Conservation (phyloP, 37 sponge, comb jelly and placozoan genomes). For the Eunapius fragilis region DNA sequence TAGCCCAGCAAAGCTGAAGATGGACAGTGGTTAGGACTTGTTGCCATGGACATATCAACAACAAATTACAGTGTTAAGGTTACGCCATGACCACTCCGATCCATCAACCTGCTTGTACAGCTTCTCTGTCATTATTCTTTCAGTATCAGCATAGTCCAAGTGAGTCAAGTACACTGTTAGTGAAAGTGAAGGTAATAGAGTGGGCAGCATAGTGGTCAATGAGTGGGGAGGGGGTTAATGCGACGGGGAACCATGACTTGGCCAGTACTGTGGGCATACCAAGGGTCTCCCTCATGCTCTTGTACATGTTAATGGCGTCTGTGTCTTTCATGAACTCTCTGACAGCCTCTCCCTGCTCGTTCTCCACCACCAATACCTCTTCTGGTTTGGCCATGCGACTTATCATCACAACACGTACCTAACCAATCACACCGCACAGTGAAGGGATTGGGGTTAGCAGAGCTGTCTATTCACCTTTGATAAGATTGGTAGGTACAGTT, state of each 20-base stretch:
- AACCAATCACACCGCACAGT: not conserved
- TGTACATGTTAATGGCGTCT: slow-evolving; percentile 99
- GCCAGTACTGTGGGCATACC: slow-evolving; percentile 47
- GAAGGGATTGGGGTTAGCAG: not conserved
- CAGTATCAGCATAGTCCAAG: slow-evolving; percentile 95
- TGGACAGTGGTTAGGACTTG: not conserved
- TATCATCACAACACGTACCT: slow-evolving; percentile 96
- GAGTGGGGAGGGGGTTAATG: not conserved
- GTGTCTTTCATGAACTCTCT: slow-evolving; percentile 99
- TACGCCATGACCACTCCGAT: slow-evolving; percentile 98
- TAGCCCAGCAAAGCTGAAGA: slow-evolving; percentile 98
- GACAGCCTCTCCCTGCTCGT: slow-evolving; percentile 98
- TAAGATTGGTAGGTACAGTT: slow-evolving; percentile 84
- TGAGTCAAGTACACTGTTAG: slow-evolving; percentile 87
- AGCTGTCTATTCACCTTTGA: slow-evolving; percentile 29
- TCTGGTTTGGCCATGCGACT: slow-evolving; percentile 99
- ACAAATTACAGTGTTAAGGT: slow-evolving; percentile 89
- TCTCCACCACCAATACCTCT: slow-evolving; percentile 98
- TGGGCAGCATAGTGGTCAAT: too few species aligned
- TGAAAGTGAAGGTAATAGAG: not conserved
- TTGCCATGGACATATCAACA: not conserved
- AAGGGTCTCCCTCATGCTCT: slow-evolving; percentile 98
- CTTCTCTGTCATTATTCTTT: slow-evolving; percentile 96
- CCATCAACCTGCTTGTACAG: slow-evolving; percentile 93
- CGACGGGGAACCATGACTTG: not conserved